Percentiles rank a stretch among this genome's conserved stretches.
Conservation (phyloP, 2,797 vertebrate genomes). For the Chelon auratus region DNA sequence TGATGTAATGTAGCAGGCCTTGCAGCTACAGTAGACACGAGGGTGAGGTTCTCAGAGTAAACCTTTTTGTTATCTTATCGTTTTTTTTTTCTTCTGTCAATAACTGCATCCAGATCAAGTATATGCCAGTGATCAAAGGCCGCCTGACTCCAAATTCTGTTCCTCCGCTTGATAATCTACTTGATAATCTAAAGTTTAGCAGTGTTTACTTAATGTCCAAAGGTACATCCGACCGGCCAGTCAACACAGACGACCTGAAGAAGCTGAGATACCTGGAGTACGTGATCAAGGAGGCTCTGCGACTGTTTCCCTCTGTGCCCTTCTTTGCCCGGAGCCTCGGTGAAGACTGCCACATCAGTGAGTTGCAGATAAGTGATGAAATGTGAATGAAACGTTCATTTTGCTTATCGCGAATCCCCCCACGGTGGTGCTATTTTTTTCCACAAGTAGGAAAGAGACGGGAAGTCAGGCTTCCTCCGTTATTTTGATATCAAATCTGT, state of each 20-base stretch:
- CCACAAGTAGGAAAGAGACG: neutral
- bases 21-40: conserved; percentile 11
- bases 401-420: conserved; percentile 15
- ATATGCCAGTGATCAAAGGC: too few species aligned
- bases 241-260: conserved; percentile 89
- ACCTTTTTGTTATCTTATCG: neutral
- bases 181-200: neutral
- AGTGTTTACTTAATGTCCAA: conserved; percentile 36
- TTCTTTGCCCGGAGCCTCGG: conserved; percentile 87
- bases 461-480: neutral
- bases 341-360: conserved; percentile 90
- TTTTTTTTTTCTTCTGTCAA: too few species aligned
- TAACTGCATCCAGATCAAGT: too few species aligned
- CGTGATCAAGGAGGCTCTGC: conserved; percentile 93
- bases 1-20: conserved; percentile 13
- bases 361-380: conserved; percentile 62
- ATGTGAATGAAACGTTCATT: conserved; percentile 36
- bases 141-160: too few species aligned
- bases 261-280: conserved; percentile 92
- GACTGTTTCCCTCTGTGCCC: conserved; percentile 94
- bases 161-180: too few species aligned
- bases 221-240: conserved; percentile 86
- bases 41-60: conserved; percentile 13
- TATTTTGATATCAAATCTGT: conserved; percentile 14
- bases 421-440: neutral